Base-by-base conservation (phyloP, 2,797 vertebrate genomes). In the Hippocampus kuda region DNA sequence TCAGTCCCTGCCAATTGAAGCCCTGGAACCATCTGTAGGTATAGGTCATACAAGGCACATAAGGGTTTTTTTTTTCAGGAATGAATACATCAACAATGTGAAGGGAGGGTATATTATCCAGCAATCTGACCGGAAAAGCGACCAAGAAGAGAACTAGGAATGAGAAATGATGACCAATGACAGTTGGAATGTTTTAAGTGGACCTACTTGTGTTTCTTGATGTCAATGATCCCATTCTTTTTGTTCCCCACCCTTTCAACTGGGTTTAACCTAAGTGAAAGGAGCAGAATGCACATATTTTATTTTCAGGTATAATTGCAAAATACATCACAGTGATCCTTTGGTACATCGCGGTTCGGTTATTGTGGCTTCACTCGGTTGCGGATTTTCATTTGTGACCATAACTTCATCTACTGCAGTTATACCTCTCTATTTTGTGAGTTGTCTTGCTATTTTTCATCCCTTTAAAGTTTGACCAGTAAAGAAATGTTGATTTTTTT, bases 201-300 rank as follows among this genome's bases (percentile, higher is more conserved):
- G 22, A 84, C 79, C 73, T 75, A 93, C 92, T 93, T 93, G 84
- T 93, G 90, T 79, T 93, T 93, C 79, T 92, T 91, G 66, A 93
- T 92, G 65, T 92, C 92, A 54, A 79, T 83, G 72, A 93, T 90
- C 65, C 91, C 91, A n/a, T 89, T 90, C 80, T 93, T 93, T 79
- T 91, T 91, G 83, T 92, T 93, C 30, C 92, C 92, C 64, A 92
- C 84, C 53, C 92, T 80, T 76, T 93, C 90, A 61, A 90, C 88
- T 66, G 91, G 91, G 74, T 88, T 92, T 10, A 92, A 76, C 70
- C 92, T 93, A 75, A 65, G 24, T 30, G 42, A 38, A 66, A 16
- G 54, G 18, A 74, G 24, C 22, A n/a, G 3, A 18, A 63, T 41
- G 20, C 10, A 69, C 11, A 1, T 4, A 20, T 7, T 27, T 44